Evolutionary conservation across 2,113 vertebrate species (phyloP).

Genomic region (Perccottus glenii): DNA sequence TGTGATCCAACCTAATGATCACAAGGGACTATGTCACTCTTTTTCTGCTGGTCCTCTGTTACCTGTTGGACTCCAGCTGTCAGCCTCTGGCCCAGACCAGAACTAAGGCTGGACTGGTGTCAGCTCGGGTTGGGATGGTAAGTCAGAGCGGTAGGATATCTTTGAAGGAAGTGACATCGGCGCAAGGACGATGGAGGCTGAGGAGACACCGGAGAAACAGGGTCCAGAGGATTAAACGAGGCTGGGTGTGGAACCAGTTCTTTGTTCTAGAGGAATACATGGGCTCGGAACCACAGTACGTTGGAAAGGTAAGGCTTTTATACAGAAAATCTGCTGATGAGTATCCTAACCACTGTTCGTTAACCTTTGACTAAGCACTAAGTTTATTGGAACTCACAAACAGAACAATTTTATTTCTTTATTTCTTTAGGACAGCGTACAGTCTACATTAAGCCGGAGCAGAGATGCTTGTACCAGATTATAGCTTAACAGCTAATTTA

Average conservation of each 20-base stretch:
- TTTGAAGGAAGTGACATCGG: background rate
- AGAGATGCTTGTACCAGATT: too few species aligned
- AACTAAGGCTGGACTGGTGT: conserved; percentile 29
- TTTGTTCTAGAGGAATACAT: conserved; percentile 97
- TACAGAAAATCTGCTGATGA: too few species aligned
- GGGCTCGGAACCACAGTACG: conserved; percentile 93
- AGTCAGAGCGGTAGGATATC: background rate
- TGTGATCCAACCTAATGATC: conserved; percentile 86
- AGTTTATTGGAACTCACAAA: too few species aligned
- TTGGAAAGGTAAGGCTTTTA: conserved; percentile 88
- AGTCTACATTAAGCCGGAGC: too few species aligned
- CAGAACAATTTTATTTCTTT: too few species aligned
- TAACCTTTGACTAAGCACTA: too few species aligned
- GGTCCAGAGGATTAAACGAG: conserved; percentile 86
- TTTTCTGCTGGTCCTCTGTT: conserved; percentile 89
- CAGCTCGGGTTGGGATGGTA: background rate
- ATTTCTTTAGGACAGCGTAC: too few species aligned
- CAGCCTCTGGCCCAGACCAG: conserved; percentile 71
- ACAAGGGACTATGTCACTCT: conserved; percentile 89
- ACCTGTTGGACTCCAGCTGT: conserved; percentile 89
- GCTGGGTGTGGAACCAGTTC: conserved; percentile 98
- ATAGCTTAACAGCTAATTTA: too few species aligned
- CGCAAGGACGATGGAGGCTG: background rate
- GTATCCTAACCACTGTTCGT: too few species aligned
- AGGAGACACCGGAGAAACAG: conserved; percentile 48